Conservation (phyloP, 2,888 invertebrate genomes). For the Agriopis leucophaearia region DNA sequence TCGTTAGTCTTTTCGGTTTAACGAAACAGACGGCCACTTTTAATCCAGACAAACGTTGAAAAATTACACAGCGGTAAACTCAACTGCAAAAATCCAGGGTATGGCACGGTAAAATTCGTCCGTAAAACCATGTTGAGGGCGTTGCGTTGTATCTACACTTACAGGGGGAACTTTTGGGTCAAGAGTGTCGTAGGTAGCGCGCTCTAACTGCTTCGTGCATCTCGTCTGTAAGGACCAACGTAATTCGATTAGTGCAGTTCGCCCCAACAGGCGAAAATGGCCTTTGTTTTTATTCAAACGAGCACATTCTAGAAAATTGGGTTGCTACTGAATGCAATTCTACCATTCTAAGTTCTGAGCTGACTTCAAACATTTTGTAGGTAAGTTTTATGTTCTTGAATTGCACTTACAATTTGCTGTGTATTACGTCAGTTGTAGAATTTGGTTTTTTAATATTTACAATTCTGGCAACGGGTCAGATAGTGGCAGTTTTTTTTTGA, state of each 20-base stretch:
- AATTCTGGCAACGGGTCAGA: constrained; percentile 2
- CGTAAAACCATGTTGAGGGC: constrained; percentile 49
- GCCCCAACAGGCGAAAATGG: constrained; percentile 13
- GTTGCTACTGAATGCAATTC: constrained; percentile 14
- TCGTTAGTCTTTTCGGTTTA: constrained; percentile 32
- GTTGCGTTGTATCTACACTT: constrained; percentile 53
- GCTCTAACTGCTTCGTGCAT: constrained; percentile 48
- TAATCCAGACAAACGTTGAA: constrained; percentile 42
- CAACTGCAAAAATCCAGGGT: constrained; percentile 35
- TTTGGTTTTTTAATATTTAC: neutral
- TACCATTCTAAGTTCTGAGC: constrained; percentile 6
- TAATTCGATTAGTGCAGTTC: constrained; percentile 54
- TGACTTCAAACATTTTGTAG: neutral
- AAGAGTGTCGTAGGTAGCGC: constrained; percentile 56
- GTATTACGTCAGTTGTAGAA: constrained; percentile 1
- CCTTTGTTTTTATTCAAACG: constrained; percentile 35
- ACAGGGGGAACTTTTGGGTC: constrained; percentile 64
- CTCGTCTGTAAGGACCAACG: constrained; percentile 50
- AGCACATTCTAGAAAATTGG: constrained; percentile 28
- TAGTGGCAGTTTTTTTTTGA: neutral
- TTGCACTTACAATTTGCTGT: constrained; percentile 4
- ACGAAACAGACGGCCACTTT: constrained; percentile 37
- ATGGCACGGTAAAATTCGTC: constrained; percentile 35
- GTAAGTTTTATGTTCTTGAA: neutral
- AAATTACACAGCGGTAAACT: constrained; percentile 32